Conservation (phyloP, 2,113 vertebrate species). For the Murina feae region DNA sequence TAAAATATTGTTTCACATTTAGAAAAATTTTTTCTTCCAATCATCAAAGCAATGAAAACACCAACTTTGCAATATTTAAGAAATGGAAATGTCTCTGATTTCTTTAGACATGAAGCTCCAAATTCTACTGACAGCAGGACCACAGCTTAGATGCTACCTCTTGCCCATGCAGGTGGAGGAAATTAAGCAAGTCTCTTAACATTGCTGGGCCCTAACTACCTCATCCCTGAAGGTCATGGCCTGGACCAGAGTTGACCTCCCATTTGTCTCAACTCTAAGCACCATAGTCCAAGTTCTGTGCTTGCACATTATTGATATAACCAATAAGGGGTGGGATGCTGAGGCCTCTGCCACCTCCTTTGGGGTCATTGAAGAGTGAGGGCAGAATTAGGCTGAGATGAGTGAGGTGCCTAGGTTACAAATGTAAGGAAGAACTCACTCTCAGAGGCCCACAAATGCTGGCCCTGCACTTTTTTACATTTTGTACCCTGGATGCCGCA, state of each 20-base stretch:
- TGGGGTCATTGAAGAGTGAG: not conserved
- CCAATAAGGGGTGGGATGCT: not conserved
- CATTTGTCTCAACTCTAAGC: not conserved
- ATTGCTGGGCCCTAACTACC: not conserved
- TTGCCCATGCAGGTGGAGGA: not conserved
- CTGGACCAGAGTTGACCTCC: not conserved
- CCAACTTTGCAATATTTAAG: not conserved
- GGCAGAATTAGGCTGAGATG: not conserved
- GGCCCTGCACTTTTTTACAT: not conserved
- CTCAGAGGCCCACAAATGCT: not conserved
- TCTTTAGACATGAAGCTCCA: constrained; percentile 25
- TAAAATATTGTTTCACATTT: not conserved
- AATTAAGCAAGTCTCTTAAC: not conserved
- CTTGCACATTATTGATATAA: not conserved
- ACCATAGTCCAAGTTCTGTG: not conserved
- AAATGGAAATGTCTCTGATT: not conserved
- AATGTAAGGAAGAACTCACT: not conserved
- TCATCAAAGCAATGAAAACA: constrained; percentile 13
- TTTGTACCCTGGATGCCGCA: fast-evolving
- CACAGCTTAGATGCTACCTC: not conserved
- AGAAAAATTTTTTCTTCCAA: not conserved
- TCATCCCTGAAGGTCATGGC: not conserved
- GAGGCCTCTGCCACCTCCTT: not conserved
- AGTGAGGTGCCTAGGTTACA: not conserved
- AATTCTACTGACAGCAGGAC: not conserved